Base-by-base conservation (phyloP, 2,888 invertebrate species). In the Drosophila ezoana region DNA sequence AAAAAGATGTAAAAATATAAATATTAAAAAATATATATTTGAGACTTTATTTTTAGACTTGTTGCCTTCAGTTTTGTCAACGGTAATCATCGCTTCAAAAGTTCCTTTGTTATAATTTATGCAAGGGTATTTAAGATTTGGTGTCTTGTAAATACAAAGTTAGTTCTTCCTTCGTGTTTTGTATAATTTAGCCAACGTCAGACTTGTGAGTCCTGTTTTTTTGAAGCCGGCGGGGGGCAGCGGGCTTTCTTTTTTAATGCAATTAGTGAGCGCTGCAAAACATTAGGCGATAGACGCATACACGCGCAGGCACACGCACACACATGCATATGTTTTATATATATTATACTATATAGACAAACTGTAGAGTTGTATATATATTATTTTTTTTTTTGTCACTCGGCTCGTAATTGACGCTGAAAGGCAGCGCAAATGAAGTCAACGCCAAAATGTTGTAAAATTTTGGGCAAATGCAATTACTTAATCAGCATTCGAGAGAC, bases 401-500 rank as follows among this genome's bases (percentile, higher is more conserved):
- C 59, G 47, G 45, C 71, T 73, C 84, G 72, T 83, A 83, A 83
- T 83, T 83, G 84, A 86, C 74, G 84, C 69, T 83, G 83, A 83
- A 83, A 83, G 87, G 87, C 84, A 79, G 58, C 64, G 79, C 70
- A 83, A 86, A 83, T 83, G 83, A 83, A 83, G 81, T 83, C 87
- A 83, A 83, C 87, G 87, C 81, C 87, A 83, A 83, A 83, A 86
- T 81, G 87, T 62, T 83, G 84, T 81, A 81, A 60, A 74, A 81
- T 83, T 83, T 74, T 63, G 62, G 70, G 76, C 70, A 87, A 85
- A 85, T 85, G 87, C 84, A 85, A 85, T 85, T 85, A 87, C 76
- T 81, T 85, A 85, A 87, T 85, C 85, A 87, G 85, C 87, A 79
- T 83, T 76, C 76, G 78, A 65, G 57, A 60, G 48, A 53, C 52